phyloP scores from a whole-genome alignment of 2,888 invertebrate genomes.

The Fragum whitleyi region DNA sequence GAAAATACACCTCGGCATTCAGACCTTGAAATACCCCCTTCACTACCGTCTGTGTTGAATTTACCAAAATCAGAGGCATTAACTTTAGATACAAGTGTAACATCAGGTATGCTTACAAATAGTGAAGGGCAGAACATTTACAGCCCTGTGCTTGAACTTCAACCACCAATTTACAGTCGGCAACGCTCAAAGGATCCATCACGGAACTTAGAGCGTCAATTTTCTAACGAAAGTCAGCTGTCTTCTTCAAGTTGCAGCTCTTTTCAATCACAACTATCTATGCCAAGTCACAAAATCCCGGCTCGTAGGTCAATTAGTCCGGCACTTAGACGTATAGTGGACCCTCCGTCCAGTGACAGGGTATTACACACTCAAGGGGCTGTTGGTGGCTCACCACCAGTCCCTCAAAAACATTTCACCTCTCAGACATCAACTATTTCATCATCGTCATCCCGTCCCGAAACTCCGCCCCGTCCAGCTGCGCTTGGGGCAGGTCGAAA shows the following conservation, averaged over 20 bases:
- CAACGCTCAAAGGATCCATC: conserved; percentile 51
- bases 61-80: conserved; percentile 11
- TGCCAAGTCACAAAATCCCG: conserved; percentile 34
- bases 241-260: conserved; percentile 25
- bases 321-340: conserved; percentile 46
- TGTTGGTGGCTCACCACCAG: conserved; percentile 45
- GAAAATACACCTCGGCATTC: conserved; percentile 34
- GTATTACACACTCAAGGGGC: conserved; percentile 37
- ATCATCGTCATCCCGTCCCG: conserved; percentile 41
- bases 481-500: conserved; percentile 45
- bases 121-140: conserved; percentile 62
- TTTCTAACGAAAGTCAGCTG: conserved; percentile 55
- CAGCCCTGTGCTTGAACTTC: conserved; percentile 58
- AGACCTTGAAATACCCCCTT: conserved; percentile 60
- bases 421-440: conserved; percentile 13
- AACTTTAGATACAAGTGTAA: conserved; percentile 26
- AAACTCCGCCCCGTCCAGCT: conserved; percentile 56
- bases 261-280: conserved; percentile 28
- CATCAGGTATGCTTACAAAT: conserved; percentile 41
- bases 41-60: conserved; percentile 54
- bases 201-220: conserved; percentile 50
- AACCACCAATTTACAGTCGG: conserved; percentile 59
- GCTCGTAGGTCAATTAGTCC: conserved; percentile 57
- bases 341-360: conserved; percentile 31
- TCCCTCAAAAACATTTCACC: conserved; percentile 38